Percentiles rank a stretch among this genome's conserved stretches.
Conservation (phyloP, 2,888 invertebrate species). For the Papilio demoleus region DNA sequence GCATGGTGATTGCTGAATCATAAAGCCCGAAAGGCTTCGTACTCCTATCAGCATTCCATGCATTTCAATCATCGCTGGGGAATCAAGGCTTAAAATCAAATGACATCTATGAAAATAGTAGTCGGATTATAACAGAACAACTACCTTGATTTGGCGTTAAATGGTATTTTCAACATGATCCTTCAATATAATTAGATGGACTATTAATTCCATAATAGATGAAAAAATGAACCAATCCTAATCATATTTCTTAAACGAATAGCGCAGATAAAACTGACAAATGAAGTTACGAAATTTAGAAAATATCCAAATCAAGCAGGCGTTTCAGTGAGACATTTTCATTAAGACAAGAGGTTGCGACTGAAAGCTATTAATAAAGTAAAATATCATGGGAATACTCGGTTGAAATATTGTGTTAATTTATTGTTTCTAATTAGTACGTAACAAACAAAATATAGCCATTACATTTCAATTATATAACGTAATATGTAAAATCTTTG, state of each 20-base stretch:
- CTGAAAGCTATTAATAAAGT: neutral
- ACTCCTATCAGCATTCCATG: neutral
- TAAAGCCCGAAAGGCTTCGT: neutral
- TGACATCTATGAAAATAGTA: neutral
- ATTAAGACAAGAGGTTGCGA: neutral
- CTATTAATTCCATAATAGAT: too few species aligned
- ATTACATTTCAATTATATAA: too few species aligned
- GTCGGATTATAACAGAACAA: too few species aligned
- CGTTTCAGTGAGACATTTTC: neutral
- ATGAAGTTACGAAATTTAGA: conserved; percentile 3
- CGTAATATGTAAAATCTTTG: too few species aligned
- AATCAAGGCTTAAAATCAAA: too few species aligned
- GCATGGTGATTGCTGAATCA: too few species aligned
- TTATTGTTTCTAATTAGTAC: neutral
- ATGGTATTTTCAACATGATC: too few species aligned
- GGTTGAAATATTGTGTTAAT: neutral
- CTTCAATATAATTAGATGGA: too few species aligned
- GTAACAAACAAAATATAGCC: too few species aligned
- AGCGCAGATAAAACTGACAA: neutral
- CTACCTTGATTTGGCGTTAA: too few species aligned
- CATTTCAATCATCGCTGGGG: neutral
- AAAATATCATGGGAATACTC: neutral
- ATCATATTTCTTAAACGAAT: too few species aligned
- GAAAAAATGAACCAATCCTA: too few species aligned
- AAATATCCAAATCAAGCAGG: neutral